Evolutionary conservation across 2,888 invertebrate genomes (phyloP).

Genomic region (Cheilosia vulpina): DNA sequence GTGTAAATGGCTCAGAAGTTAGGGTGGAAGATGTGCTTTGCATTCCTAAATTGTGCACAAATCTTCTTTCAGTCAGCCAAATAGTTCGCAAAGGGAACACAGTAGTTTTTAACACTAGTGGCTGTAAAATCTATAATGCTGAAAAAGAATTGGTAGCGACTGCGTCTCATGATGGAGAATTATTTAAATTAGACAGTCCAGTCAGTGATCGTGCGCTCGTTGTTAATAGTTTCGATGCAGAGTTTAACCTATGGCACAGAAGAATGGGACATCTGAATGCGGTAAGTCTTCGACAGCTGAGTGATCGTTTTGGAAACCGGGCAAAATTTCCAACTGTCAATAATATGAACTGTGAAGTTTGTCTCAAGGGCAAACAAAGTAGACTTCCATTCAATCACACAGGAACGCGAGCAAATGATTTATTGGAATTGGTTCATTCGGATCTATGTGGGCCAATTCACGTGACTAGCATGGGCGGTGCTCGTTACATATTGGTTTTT

Average conservation of each 20-base stretch:
- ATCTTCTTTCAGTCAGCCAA: slow-evolving; percentile 26
- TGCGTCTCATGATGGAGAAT: neutral
- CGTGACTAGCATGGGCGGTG: too few species aligned
- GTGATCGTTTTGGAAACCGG: neutral
- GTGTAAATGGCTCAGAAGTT: neutral
- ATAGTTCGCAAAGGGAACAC: slow-evolving; percentile 7
- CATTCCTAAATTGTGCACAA: neutral
- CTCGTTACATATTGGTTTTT: neutral
- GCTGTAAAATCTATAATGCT: neutral
- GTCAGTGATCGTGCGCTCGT: neutral
- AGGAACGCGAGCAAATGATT: too few species aligned
- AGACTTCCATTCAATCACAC: too few species aligned
- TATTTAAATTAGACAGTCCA: neutral
- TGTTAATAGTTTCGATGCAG: neutral
- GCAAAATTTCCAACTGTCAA: too few species aligned
- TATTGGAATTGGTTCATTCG: too few species aligned
- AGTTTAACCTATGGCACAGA: neutral
- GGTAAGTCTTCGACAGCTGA: neutral
- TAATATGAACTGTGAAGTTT: too few species aligned
- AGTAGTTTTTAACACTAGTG: neutral
- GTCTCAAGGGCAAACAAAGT: too few species aligned
- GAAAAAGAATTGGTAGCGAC: neutral
- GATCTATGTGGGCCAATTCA: too few species aligned
- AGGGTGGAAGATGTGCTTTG: slow-evolving; percentile 10
- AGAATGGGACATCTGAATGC: slow-evolving; percentile 1